Conservation (phyloP, 2,888 invertebrate genomes). For the Hypomecis punctinalis region DNA sequence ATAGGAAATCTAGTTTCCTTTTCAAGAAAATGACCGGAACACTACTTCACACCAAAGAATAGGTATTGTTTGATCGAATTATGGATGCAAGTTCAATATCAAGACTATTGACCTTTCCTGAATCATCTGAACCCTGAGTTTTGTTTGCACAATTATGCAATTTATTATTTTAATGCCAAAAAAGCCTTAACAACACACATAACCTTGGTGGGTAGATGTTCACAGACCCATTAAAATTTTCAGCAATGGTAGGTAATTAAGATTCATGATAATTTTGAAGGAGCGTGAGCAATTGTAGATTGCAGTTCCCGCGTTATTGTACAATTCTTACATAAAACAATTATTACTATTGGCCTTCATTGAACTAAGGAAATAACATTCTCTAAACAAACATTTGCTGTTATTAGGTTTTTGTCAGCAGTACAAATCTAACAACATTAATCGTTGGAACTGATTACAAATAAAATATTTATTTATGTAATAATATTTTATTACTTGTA, state of each 20-base stretch:
- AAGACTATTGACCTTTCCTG: too few species aligned
- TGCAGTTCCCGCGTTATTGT: slow-evolving; percentile 24
- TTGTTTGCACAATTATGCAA: not conserved
- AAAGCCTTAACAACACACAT: not conserved
- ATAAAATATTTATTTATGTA: too few species aligned
- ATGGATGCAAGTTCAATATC: too few species aligned
- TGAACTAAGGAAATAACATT: slow-evolving; percentile 28
- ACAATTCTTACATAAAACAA: slow-evolving; percentile 21
- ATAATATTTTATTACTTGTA: too few species aligned
- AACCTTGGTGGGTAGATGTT: too few species aligned
- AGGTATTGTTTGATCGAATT: too few species aligned
- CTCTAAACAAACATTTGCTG: slow-evolving; percentile 3
- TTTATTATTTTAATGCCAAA: not conserved
- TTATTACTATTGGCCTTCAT: slow-evolving; percentile 24
- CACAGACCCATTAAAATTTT: slow-evolving; percentile 5
- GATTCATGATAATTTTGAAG: slow-evolving; percentile 25
- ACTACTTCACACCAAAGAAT: too few species aligned
- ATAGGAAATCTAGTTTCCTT: too few species aligned
- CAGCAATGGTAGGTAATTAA: slow-evolving; percentile 13
- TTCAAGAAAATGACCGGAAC: too few species aligned
- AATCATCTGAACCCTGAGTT: too few species aligned
- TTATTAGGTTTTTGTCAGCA: not conserved
- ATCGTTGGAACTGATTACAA: too few species aligned
- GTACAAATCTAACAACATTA: too few species aligned
- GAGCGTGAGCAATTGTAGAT: slow-evolving; percentile 16